These are phyloP conservation scores for Gouania willdenowi DNA, from an alignment of 2,797 vertebrate genomes.

Conservation along the genomic window DNA sequence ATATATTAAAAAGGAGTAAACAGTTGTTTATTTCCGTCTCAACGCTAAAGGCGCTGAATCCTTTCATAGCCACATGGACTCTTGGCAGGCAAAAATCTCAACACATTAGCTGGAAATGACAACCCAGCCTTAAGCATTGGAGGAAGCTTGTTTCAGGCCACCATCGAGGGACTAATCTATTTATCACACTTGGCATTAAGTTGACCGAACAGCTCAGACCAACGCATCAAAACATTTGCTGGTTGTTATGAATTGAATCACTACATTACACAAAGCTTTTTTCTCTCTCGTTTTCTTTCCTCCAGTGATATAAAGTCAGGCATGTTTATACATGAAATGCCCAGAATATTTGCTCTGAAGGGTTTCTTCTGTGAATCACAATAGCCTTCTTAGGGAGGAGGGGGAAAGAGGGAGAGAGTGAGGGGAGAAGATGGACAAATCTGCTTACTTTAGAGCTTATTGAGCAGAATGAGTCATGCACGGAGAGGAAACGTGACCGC, in stretches of 20 bases:
- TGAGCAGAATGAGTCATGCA: constrained; percentile 83
- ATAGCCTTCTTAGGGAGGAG: constrained; percentile 76
- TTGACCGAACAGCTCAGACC: constrained; percentile 64
- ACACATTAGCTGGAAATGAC: constrained; percentile 77
- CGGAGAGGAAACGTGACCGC: constrained; percentile 78
- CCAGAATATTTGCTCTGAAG: constrained; percentile 79
- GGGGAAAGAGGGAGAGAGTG: constrained; percentile 16
- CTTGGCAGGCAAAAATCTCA: constrained; percentile 66
- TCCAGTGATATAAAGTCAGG: constrained; percentile 67
- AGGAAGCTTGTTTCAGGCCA: constrained; percentile 69
- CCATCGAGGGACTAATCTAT: constrained; percentile 78
- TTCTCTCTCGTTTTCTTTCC: constrained; percentile 48
- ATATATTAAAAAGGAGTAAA: constrained; percentile 64
- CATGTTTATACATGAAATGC: constrained; percentile 82
- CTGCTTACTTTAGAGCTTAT: constrained; percentile 86
- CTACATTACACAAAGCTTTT: constrained; percentile 52
- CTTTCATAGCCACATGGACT: constrained; percentile 63
- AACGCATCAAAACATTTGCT: constrained; percentile 57
- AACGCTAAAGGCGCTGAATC: constrained; percentile 67
- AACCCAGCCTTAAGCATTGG: constrained; percentile 55
- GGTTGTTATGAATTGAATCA: constrained; percentile 63
- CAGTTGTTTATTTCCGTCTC: constrained; percentile 73
- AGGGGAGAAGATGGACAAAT: constrained; percentile 73
- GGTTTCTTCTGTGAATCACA: constrained; percentile 80
- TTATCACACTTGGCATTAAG: constrained; percentile 77